A percentile compares a stretch with the other conserved stretches of the same genome.
Evolutionary conservation across 2,888 invertebrate genomes (phyloP).

Genomic region (Icerya purchasi): DNA sequence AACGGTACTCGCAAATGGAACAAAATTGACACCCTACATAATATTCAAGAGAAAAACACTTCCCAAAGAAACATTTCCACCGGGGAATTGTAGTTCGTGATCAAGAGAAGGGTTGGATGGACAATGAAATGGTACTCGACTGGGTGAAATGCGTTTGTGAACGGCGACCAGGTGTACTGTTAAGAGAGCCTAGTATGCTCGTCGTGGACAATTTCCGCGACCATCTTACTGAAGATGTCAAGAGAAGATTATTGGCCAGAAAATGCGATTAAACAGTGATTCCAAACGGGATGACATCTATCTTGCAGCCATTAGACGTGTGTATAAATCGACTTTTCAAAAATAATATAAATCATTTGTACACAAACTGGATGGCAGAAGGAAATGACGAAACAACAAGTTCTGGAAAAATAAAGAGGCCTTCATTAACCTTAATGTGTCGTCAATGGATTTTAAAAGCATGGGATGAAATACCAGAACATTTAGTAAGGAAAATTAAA

Average conservation of each 20-base stretch:
- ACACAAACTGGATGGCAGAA: no score
- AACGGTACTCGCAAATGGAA: background rate
- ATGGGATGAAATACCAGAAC: no score
- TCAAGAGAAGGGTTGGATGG: background rate
- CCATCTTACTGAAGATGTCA: background rate
- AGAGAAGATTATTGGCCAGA: background rate
- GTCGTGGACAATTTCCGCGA: background rate
- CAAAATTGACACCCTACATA: background rate
- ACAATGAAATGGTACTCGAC: background rate
- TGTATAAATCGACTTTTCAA: background rate
- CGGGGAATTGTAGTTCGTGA: background rate
- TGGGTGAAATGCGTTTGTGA: background rate
- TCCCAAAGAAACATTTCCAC: background rate
- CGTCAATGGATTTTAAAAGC: no score
- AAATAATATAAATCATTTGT: background rate
- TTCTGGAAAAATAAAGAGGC: no score
- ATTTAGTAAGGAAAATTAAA: no score
- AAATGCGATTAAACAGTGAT: background rate
- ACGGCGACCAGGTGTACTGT: background rate
- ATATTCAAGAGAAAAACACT: background rate
- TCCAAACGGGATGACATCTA: background rate
- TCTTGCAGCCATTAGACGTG: background rate
- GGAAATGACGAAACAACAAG: no score
- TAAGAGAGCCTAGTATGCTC: background rate
- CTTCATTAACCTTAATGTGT: no score